Base-by-base conservation (phyloP, 2,113 vertebrate species). In the Bubo bubo region DNA sequence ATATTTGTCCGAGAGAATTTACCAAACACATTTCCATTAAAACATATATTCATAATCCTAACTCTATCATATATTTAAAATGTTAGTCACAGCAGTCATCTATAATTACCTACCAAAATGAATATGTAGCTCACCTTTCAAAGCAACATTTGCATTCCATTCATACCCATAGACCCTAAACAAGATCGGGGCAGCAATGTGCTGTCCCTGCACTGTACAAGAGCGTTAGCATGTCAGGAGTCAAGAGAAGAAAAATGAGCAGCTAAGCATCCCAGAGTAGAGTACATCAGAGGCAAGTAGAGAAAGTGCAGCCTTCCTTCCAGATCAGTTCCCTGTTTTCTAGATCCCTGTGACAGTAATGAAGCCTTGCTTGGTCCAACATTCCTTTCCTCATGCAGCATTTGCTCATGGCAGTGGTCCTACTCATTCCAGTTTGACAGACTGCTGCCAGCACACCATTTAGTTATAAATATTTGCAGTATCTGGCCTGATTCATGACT, bases 391-490 rank as follows among this genome's bases (percentile, higher is more conserved):
- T 88, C 50, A 52, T 5, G 50, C 67, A 74, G 87, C 72, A 47
- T 59, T 86, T 76, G 32, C 34, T 86, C 8, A 2, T 79, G 94
- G 67, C 75, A 86, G 18, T 12, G 72, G 59, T 96, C 60, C 94
- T 88, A 13, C 63, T 74, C 79, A 47, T 81, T 75, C 87, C 60
- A 79, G 15, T 64, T 52, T 56, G 63, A 77, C 59, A 88, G 82
- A 41, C 63, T 74, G 37, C 85, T 96, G 79, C 79, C 85, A 92
- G 63, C 64, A 87, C 60, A 68, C 68, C 23, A 30, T 66, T 86
- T 55, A 79, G 20, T 92, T 88, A 86, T 41, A 90, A 94, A 91
- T 91, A 92, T 95, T 95, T 92, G 50, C 79, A 76, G 50, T 73
- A 79, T 90, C 41, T 53, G 43, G 37, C 88, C 88, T 88, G 88